A percentile compares a stretch with the other conserved stretches of the same genome.
Evolutionary conservation across 2,888 invertebrate species (phyloP).

Genomic region (Ectemnius cavifrons): DNA sequence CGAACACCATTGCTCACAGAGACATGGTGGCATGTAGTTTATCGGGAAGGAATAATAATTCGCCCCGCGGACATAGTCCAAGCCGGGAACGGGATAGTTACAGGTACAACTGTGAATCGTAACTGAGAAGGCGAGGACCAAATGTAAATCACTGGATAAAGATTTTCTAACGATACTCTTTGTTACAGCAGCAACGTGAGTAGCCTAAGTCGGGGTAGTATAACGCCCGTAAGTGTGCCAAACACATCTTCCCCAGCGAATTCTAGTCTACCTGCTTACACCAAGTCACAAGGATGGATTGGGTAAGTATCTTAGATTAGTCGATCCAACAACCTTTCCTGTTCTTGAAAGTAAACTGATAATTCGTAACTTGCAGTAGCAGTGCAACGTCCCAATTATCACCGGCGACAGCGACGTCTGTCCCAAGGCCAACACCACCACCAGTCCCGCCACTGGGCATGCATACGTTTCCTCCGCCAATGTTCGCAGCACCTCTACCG

Average conservation of each 20-base stretch:
- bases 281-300: slow-evolving; percentile 79
- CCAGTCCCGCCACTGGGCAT: slow-evolving; percentile 80
- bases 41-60: slow-evolving; percentile 82
- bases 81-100: slow-evolving; percentile 91
- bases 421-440: slow-evolving; percentile 81
- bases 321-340: neutral
- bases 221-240: slow-evolving; percentile 81
- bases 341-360: neutral
- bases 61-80: slow-evolving; percentile 88
- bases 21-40: slow-evolving; percentile 78
- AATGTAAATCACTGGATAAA: neutral
- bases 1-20: slow-evolving; percentile 78
- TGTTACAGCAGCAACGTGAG: slow-evolving; percentile 88
- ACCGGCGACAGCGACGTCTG: slow-evolving; percentile 79
- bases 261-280: slow-evolving; percentile 82
- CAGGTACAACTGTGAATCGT: slow-evolving; percentile 81
- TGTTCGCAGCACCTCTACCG: slow-evolving; percentile 84
- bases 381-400: slow-evolving; percentile 77
- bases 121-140: neutral
- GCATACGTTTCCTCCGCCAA: slow-evolving; percentile 82
- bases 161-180: slow-evolving; percentile 34
- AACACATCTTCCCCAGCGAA: slow-evolving; percentile 79
- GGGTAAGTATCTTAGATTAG: slow-evolving; percentile 63
- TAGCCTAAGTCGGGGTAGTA: slow-evolving; percentile 87
- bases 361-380: slow-evolving; percentile 62